Evolutionary conservation across 2,888 invertebrate species (phyloP), one percentile per base, ranked within the genome.

Genomic region (Microplitis deprimator): DNA sequence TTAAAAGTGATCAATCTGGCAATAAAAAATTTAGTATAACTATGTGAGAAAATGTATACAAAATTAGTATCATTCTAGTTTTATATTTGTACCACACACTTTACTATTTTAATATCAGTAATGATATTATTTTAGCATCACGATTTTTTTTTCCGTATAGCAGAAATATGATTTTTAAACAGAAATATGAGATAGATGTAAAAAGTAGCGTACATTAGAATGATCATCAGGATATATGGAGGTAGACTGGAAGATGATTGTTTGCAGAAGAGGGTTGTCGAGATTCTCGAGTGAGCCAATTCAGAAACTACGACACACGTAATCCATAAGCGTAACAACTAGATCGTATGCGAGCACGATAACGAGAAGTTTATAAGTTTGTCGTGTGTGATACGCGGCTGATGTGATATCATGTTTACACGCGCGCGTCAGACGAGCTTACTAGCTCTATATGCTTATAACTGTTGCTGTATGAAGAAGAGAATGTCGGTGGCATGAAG

Each of bases 311-410:
- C 71, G 71, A 41, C 64, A 73, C 65, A 73, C 65, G 73, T 73
- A 73, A 73, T 73, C 73, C 73, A 73, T 73, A 65, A 73, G 73
- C 65, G 65, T 73, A 73, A 73, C 73, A 64, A 73, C 73, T 64
- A 40, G 65, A 65, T 73, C 73, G 73, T 73, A 73, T 65, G 29
- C 73, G 64, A 73, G 29, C 59, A 65, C 50, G 65, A 73, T 64
- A 41, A 73, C 39, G 73, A 73, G 50, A 65, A 29, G 29, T 40
- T 61, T 69, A 70, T 70, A 70, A 59, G 60, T 60, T 59, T 61
- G 59, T 60, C 38, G 60, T 38, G 29, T 70, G 70, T 38, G 60
- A 41, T 50, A 6, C 68, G 17, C 13, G 39, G 20, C 10, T 69
- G 68, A 60, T 70, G 40, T 68, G 40, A 70, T 39, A 70, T 70